Evolutionary conservation across 2,113 vertebrate genomes (phyloP).

Genomic region (Casuarius casuarius): DNA sequence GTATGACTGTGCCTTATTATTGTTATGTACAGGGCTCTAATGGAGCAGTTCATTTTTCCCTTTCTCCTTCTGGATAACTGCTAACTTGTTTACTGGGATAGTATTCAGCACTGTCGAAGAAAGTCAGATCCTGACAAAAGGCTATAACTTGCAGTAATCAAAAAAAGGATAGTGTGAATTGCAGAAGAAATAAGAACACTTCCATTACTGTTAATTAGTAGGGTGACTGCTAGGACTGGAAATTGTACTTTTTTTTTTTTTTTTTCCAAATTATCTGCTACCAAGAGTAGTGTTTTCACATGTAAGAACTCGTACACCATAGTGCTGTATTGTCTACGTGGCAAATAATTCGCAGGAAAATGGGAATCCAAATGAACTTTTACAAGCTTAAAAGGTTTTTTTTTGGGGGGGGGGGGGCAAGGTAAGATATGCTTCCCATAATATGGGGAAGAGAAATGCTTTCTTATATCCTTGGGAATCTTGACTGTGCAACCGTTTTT

Average conservation of each 20-base stretch:
- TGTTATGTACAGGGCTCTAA: background rate
- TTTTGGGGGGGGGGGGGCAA: background rate
- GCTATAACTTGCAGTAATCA: background rate
- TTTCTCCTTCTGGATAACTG: background rate
- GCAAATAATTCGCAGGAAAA: background rate
- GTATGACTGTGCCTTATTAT: background rate
- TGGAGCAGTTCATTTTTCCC: accelerated
- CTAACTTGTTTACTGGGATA: background rate
- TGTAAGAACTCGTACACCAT: accelerated
- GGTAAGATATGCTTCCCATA: accelerated
- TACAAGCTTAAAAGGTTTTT: background rate
- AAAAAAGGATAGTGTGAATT: background rate
- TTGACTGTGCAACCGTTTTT: background rate
- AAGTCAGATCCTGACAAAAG: background rate
- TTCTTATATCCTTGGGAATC: accelerated
- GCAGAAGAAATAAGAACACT: background rate
- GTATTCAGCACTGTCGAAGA: background rate
- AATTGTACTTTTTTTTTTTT: background rate
- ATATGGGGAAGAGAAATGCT: background rate
- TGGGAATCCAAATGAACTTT: background rate
- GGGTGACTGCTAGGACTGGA: background rate
- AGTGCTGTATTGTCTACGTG: background rate
- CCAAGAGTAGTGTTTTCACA: background rate
- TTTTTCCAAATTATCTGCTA: background rate
- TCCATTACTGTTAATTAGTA: background rate